phyloP scores from a whole-genome alignment of 2,888 invertebrate genomes.

The Leptura quadrifasciata region DNA sequence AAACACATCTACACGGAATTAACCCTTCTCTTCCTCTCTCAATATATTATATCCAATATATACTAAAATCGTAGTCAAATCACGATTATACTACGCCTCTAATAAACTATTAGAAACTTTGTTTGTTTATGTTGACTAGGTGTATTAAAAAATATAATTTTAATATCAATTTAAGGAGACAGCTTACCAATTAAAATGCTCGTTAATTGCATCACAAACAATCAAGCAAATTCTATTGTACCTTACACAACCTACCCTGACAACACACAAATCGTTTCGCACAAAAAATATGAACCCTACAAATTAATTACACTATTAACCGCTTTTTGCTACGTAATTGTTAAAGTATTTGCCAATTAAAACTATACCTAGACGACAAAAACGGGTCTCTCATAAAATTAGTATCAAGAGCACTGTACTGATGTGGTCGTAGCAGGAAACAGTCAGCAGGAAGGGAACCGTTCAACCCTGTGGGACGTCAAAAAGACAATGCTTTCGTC shows the following conservation, averaged over 20 bases:
- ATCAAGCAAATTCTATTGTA: neutral
- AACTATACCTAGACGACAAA: neutral
- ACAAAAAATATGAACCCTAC: neutral
- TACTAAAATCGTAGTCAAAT: too few relatives aligned
- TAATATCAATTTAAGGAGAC: too few relatives aligned
- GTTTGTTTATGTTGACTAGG: too few relatives aligned
- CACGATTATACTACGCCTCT: too few relatives aligned
- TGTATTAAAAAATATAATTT: too few relatives aligned
- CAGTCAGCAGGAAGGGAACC: constrained; percentile 28
- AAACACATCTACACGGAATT: too few relatives aligned
- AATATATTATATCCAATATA: too few relatives aligned
- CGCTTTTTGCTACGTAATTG: neutral
- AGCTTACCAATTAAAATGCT: neutral
- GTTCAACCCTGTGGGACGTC: constrained; percentile 44
- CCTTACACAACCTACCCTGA: neutral
- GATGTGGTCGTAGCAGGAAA: constrained; percentile 24
- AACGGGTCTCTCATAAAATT: constrained; percentile 3
- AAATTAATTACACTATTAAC: constrained; percentile 11
- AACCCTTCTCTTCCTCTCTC: too few relatives aligned
- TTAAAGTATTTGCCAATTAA: constrained; percentile 10
- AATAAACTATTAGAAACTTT: too few relatives aligned
- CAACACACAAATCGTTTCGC: neutral
- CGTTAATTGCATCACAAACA: neutral
- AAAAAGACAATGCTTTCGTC: constrained; percentile 50
- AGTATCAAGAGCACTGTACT: constrained; percentile 10